Base-by-base conservation (phyloP, 64 coral and sea anemone species). In the Acropora tenuis region DNA sequence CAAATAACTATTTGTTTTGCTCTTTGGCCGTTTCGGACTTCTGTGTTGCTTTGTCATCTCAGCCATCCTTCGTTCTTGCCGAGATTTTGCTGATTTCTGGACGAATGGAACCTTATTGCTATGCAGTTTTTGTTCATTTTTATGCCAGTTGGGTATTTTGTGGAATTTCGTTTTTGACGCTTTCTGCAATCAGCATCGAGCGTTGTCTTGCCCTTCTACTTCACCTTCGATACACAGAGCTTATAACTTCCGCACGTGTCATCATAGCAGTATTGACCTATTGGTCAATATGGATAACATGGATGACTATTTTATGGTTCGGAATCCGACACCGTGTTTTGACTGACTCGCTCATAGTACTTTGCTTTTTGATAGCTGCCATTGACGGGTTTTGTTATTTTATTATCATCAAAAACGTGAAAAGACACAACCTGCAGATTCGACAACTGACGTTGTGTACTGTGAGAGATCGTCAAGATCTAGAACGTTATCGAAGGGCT, bases 111-210 rank as follows among this genome's bases (percentile, higher is more conserved):
- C 79, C 4, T 2, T 86, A 49, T 67, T 86, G 46, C 87, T 74
- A 19, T 78, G 48, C 58, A 58, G 92, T 63, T 72, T 88, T 73
- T 87, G 77, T 90, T 55, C 94, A 7, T 20, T 96, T 87, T n/a
- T 88, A 90, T 41, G 87, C 41, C 41, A 87, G 13, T 20, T 96
- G 88, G 80, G 47, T 96, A 15, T 96, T 91, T 9, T 89, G 92
- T 72, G 94, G 94, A 0, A 78, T 90, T 79, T 96, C 94, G 3
- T 96, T 96, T 71, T 83, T 96, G 81, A 96, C 94, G 9, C 79
- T 96, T 8, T 90, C 90, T 59, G 81, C 94, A 10, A 82, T 96
- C n/a, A 96, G 90, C 12, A 90, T 82, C 15, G 94, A 96, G 80
- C 89, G 94, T 66, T 96, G 90, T 63, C 75, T 96, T 48, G 90